A percentile compares a stretch with the other conserved stretches of the same genome.
These are phyloP conservation scores for Silurus meridionalis DNA, from an alignment of 2,113 vertebrate species.

Conservation along the genomic window DNA sequence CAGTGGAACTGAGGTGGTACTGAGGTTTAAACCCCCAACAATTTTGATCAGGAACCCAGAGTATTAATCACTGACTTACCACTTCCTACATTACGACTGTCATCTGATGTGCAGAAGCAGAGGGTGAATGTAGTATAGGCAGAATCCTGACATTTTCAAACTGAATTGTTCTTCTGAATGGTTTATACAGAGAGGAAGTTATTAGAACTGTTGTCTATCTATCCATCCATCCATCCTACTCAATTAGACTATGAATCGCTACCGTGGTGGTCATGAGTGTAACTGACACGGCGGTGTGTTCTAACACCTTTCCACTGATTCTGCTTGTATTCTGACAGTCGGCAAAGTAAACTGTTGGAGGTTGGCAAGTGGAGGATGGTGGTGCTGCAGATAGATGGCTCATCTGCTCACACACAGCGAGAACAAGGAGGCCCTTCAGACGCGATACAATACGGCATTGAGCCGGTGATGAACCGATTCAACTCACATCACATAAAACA, in stretches of 20 bases:
- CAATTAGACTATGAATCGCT: neutral
- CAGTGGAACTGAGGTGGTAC: too few relatives aligned
- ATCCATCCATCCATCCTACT: neutral
- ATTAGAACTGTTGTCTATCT: neutral
- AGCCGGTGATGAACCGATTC: neutral
- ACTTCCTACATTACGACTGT: too few relatives aligned
- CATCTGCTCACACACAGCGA: neutral
- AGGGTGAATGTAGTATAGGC: too few relatives aligned
- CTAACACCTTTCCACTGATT: neutral
- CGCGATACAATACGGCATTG: neutral
- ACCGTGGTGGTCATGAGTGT: neutral
- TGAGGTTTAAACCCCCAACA: too few relatives aligned
- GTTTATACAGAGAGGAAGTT: neutral
- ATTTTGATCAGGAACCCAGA: too few relatives aligned
- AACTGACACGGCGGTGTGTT: too few relatives aligned
- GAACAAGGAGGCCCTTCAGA: constrained; percentile 18
- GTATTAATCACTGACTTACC: too few relatives aligned
- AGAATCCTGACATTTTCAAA: too few relatives aligned
- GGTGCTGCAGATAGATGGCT: neutral
- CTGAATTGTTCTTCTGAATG: too few relatives aligned
- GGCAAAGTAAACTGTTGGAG: neutral
- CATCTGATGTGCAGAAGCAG: too few relatives aligned
- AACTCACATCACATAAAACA: neutral
- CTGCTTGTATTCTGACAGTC: neutral
- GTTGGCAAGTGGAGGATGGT: neutral